Evolutionary conservation across 2,113 vertebrate species (phyloP).

Genomic region (Colistium nudipinnis): DNA sequence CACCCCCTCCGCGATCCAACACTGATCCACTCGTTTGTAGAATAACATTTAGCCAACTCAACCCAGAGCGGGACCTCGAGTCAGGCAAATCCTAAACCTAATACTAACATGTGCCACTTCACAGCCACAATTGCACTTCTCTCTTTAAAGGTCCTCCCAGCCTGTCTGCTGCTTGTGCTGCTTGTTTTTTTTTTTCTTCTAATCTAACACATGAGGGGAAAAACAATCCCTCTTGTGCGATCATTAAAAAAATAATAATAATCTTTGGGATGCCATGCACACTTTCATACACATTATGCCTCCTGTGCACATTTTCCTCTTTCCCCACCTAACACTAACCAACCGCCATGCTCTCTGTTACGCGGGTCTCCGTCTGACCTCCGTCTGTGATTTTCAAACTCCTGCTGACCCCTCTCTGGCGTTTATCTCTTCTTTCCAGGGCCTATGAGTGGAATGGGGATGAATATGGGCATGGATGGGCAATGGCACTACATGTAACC

Average conservation of each 20-base stretch:
- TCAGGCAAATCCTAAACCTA: slow-evolving; percentile 24
- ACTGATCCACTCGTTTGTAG: slow-evolving; percentile 39
- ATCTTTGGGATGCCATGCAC: slow-evolving; percentile 25
- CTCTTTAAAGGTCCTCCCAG: slow-evolving; percentile 35
- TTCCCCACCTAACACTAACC: slow-evolving; percentile 50
- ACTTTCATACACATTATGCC: slow-evolving; percentile 2
- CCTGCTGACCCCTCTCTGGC: slow-evolving; percentile 86
- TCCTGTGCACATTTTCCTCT: slow-evolving; percentile 14
- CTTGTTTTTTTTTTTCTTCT: slow-evolving; percentile 73
- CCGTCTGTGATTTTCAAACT: slow-evolving; percentile 82
- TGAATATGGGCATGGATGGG: slow-evolving; percentile 99
- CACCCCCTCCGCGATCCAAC: slow-evolving; percentile 18
- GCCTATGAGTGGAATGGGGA: slow-evolving; percentile 99
- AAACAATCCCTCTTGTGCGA: slow-evolving; percentile 15
- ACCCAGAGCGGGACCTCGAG: slow-evolving; percentile 21
- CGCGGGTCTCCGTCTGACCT: slow-evolving; percentile 54
- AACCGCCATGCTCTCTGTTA: slow-evolving; percentile 6
- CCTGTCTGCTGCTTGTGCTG: slow-evolving; percentile 73
- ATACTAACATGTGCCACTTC: slow-evolving; percentile 37
- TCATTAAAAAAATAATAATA: slow-evolving; percentile 41
- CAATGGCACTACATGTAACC: slow-evolving; percentile 99
- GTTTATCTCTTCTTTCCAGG: slow-evolving; percentile 93
- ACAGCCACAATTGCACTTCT: slow-evolving; percentile 28
- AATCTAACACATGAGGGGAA: slow-evolving; percentile 51
- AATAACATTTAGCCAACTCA: slow-evolving; percentile 50